phyloP scores from a whole-genome alignment of 2,113 vertebrate genomes.

The Tonatia bakeri region DNA sequence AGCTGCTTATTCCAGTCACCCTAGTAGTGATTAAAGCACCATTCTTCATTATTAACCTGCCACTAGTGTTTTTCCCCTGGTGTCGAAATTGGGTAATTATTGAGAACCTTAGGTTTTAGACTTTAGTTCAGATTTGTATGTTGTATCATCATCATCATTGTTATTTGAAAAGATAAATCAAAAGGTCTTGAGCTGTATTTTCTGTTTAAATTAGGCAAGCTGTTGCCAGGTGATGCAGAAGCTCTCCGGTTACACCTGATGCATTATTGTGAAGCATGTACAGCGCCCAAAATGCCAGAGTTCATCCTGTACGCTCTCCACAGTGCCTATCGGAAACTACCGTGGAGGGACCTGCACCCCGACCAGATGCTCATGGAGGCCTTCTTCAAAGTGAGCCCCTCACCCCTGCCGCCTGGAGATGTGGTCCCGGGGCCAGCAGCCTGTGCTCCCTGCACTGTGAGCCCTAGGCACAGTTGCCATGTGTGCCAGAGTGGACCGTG shows the following conservation, averaged over 20 bases:
- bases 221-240: constrained; percentile 89
- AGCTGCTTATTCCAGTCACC: neutral
- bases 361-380: constrained; percentile 95
- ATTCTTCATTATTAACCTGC: neutral
- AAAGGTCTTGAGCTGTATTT: neutral
- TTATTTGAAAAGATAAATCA: neutral
- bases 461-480: neutral
- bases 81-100: neutral
- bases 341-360: constrained; percentile 92
- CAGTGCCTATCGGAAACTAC: constrained; percentile 85
- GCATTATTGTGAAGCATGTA: constrained; percentile 93
- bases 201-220: constrained; percentile 83
- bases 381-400: constrained; percentile 90
- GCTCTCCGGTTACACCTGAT: constrained; percentile 90
- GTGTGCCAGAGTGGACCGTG: neutral
- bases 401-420: rapidly evolving
- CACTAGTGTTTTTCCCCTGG: neutral
- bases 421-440: neutral
- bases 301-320: constrained; percentile 95
- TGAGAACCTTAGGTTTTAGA: constrained; percentile 14
- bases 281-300: constrained; percentile 91
- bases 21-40: neutral
- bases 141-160: neutral
- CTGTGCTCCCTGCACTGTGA: neutral
- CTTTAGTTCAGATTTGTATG: constrained; percentile 1